These are phyloP conservation scores for Fragum fragum DNA, from an alignment of 2,888 invertebrate genomes.

Conservation along the genomic window DNA sequence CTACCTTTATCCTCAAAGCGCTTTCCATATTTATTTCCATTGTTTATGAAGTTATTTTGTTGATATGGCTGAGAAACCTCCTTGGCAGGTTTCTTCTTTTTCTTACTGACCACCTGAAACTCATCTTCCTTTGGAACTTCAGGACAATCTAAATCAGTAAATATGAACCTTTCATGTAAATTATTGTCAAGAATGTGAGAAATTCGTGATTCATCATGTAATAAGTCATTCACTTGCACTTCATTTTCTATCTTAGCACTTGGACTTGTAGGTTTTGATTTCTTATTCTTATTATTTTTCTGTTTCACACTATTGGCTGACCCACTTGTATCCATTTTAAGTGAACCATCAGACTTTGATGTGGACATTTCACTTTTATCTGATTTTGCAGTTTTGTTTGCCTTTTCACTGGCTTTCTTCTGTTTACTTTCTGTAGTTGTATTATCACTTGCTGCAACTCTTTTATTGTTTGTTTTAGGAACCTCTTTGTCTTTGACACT, in stretches of 20 bases:
- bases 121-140: conserved; percentile 73
- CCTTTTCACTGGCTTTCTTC: conserved; percentile 28
- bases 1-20: conserved; percentile 59
- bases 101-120: conserved; percentile 79
- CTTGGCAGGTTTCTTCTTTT: conserved; percentile 71
- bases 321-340: conserved; percentile 40
- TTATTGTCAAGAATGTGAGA: conserved; percentile 39
- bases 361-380: conserved; percentile 54
- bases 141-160: conserved; percentile 77
- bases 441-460: conserved; percentile 45
- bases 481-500: conserved; percentile 58
- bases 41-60: conserved; percentile 49
- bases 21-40: conserved; percentile 50
- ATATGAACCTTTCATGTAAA: conserved; percentile 70
- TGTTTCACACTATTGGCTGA: conserved; percentile 59
- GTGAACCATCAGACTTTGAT: conserved; percentile 49
- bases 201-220: conserved; percentile 30
- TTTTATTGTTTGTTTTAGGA: conserved; percentile 52
- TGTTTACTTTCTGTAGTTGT: conserved; percentile 5
- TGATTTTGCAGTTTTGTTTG: conserved; percentile 43
- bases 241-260: conserved; percentile 44
- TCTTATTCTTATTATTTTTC: conserved; percentile 74
- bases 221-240: conserved; percentile 18
- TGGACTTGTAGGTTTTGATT: conserved; percentile 61
- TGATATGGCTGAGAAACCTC: conserved; percentile 38